Percentiles rank a stretch among this genome's conserved stretches.
phyloP scores from a whole-genome alignment of 1,140 invertebrate genomes.

The Artemia franciscana region DNA sequence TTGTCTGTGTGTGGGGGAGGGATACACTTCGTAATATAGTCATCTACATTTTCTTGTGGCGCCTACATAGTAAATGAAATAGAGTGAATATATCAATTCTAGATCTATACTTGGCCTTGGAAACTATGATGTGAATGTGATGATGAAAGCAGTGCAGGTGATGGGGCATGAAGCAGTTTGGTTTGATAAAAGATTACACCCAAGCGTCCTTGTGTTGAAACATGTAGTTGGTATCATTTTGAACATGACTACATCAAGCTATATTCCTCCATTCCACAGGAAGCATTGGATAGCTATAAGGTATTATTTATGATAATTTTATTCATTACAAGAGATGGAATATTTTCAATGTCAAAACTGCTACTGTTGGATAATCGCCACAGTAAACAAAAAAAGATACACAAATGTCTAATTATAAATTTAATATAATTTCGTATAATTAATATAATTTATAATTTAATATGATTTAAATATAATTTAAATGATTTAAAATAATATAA shows the following conservation, averaged over 20 bases:
- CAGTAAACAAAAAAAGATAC: too few relatives aligned
- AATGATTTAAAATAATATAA: too few relatives aligned
- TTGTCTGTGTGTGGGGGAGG: background rate
- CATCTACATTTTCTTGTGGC: background rate
- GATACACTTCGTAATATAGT: background rate
- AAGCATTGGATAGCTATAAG: slow-evolving; percentile 75
- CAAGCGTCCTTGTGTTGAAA: slow-evolving; percentile 44
- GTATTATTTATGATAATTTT: too few relatives aligned
- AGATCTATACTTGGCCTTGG: slow-evolving; percentile 68
- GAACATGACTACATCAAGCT: slow-evolving; percentile 74
- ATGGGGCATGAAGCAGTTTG: slow-evolving; percentile 67
- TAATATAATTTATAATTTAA: too few relatives aligned
- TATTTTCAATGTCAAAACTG: too few relatives aligned
- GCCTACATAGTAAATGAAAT: too few relatives aligned
- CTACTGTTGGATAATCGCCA: too few relatives aligned
- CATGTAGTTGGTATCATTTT: slow-evolving; percentile 74
- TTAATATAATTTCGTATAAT: too few relatives aligned
- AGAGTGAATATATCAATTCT: too few relatives aligned
- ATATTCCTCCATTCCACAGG: slow-evolving; percentile 53
- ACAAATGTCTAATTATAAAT: too few relatives aligned
- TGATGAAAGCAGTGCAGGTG: slow-evolving; percentile 72
- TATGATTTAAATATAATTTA: too few relatives aligned
- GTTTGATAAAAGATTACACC: slow-evolving; percentile 89
- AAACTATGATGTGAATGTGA: slow-evolving; percentile 95
- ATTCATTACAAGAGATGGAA: too few relatives aligned